Evolutionary conservation across 1,140 invertebrate genomes (phyloP), one percentile per base, ranked within the genome.

Genomic region (Thaumetopoea pityocampa): DNA sequence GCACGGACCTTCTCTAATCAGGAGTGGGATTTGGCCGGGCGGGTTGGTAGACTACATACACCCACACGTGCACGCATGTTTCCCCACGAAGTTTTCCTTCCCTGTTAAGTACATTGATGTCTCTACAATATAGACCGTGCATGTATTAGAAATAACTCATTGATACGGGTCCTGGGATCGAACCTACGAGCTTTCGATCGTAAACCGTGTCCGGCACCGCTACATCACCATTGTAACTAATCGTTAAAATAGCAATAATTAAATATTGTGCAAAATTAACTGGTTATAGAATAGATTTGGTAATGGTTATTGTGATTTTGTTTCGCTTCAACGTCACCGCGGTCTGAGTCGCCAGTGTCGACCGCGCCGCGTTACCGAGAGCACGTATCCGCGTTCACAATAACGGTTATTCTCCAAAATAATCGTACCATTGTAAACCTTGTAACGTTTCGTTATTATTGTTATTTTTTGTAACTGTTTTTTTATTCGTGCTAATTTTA

Each of bases 401-500:
- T 27, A 38, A 32, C 54, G 57, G 49, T 11, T 65, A 65, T 63
- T 63, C 16, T 17, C 26, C 23, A 22, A 33, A 46, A 63, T 63
- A 63, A 32, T 50, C 55, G 55, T 34, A 23, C 43, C 38, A 47
- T 63, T 63, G 56, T 55, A 33, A 44, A 52, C 44, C 34, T 53
- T 38, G 28, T 38, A 48, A 14, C 47, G 33, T 48, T 27, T 16
- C 37, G 45, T 42, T 54, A 43, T 58, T 51, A 51, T 28, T 9
- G 46, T 40, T 40, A 29, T 22, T 5, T 28, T 19, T 26, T 3
- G 11, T 38, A n/a, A n/a, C n/a, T n/a, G n/a, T n/a, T n/a, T 5
- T 9, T 29, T 16, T 27, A 30, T 7, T 30, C 27, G 23, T 19
- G 7, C 19, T 26, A 30, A 26, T 34, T 33, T 43, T 32, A 30